Conservation (phyloP, 2,797 vertebrate genomes). For the Enteromius mattozi region DNA sequence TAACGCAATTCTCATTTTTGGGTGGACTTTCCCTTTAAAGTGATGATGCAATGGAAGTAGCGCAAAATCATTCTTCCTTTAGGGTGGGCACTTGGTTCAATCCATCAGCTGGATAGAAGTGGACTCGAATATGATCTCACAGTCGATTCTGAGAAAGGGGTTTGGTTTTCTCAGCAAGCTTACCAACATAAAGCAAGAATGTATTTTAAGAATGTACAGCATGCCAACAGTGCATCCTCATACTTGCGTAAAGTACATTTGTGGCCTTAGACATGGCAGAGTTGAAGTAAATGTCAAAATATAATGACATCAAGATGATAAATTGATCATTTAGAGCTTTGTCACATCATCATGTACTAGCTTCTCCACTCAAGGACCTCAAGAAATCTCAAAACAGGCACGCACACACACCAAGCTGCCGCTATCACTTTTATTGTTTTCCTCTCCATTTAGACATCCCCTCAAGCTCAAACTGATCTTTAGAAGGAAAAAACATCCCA, state of each 20-base stretch:
- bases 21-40: background rate
- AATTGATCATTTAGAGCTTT: conserved; percentile 11
- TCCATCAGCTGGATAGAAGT: background rate
- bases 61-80: background rate
- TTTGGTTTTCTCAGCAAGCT: background rate
- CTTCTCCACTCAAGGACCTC: background rate
- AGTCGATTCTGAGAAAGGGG: background rate
- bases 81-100: background rate
- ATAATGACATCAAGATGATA: background rate
- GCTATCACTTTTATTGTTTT: conserved; percentile 21
- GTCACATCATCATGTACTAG: background rate
- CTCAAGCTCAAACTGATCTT: conserved; percentile 27
- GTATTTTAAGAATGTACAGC: background rate
- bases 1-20: background rate
- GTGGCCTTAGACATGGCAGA: background rate
- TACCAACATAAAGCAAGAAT: background rate
- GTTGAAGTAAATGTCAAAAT: background rate
- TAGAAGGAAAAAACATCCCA: background rate
- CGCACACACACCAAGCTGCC: background rate
- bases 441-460: conserved; percentile 30
- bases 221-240: background rate
- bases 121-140: background rate
- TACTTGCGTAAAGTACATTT: background rate
- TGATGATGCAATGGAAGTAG: background rate
- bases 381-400: conserved; percentile 9